A percentile compares a stretch with the other conserved stretches of the same genome.
These are phyloP conservation scores for Pica pica DNA, from an alignment of 2,113 vertebrate species.

Conservation along the genomic window DNA sequence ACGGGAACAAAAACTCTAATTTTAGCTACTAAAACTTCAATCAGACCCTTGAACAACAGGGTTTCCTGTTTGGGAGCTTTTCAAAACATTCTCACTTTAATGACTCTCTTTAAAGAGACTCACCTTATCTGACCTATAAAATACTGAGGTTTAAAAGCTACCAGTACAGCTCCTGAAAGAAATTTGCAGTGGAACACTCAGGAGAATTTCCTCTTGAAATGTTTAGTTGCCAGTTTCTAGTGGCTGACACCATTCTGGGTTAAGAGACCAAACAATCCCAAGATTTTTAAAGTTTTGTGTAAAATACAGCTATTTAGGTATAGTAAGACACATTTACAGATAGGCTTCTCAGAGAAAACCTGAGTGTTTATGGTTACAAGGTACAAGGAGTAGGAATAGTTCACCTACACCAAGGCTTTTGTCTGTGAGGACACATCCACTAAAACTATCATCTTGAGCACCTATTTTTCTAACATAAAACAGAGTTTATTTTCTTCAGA, in stretches of 20 bases:
- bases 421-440: background rate
- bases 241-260: background rate
- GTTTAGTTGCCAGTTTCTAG: background rate
- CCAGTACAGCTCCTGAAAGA: background rate
- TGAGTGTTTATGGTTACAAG: background rate
- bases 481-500: background rate
- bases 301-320: background rate
- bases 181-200: background rate
- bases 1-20: background rate
- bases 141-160: background rate
- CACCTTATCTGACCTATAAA: slow-evolving; percentile 32
- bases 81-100: slow-evolving; percentile 51
- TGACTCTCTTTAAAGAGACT: slow-evolving; percentile 25
- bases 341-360: background rate
- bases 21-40: slow-evolving; percentile 17
- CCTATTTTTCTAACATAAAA: background rate
- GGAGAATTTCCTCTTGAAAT: background rate
- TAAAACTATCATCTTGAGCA: background rate
- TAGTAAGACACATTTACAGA: background rate
- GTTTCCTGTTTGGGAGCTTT: slow-evolving; percentile 49
- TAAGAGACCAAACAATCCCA: background rate
- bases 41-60: background rate
- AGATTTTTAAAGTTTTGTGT: background rate
- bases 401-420: background rate
- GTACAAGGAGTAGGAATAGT: background rate